phyloP scores from a whole-genome alignment of 2,888 invertebrate species.

The Macrosiphum euphorbiae region DNA sequence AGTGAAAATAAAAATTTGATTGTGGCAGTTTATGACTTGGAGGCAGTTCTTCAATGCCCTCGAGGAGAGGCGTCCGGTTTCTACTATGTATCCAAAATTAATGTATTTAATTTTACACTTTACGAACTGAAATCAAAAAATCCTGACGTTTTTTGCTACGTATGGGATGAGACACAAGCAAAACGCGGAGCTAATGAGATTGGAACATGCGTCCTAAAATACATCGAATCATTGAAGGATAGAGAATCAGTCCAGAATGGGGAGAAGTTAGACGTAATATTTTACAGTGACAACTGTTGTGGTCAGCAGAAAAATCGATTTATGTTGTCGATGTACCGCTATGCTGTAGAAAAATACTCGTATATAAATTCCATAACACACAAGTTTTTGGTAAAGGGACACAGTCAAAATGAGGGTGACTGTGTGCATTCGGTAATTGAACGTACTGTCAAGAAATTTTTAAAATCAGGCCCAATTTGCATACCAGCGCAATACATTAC shows the following conservation, averaged over 20 bases:
- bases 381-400: conserved; percentile 54
- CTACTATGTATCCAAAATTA: conserved; percentile 60
- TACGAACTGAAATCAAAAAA: conserved; percentile 44
- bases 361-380: conserved; percentile 53
- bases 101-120: conserved; percentile 65
- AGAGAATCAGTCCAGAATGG: conserved; percentile 44
- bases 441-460: conserved; percentile 9
- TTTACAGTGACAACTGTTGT: conserved; percentile 66
- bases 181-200: conserved; percentile 66
- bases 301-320: conserved; percentile 67
- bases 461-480: not conserved
- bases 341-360: conserved; percentile 65
- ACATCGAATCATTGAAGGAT: conserved; percentile 51
- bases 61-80: conserved; percentile 68
- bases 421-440: conserved; percentile 8
- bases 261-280: conserved; percentile 57
- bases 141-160: conserved; percentile 48
- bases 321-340: conserved; percentile 66
- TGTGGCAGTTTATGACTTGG: conserved; percentile 69
- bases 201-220: conserved; percentile 65
- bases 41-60: conserved; percentile 69
- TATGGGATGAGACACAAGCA: conserved; percentile 64
- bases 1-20: conserved; percentile 60
- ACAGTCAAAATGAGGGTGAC: not conserved
- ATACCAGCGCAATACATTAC: conserved; percentile 23